Percentiles rank a stretch among this genome's conserved stretches.
phyloP scores from a whole-genome alignment of 2,888 invertebrate species.

The Dolichomitus sp. region DNA sequence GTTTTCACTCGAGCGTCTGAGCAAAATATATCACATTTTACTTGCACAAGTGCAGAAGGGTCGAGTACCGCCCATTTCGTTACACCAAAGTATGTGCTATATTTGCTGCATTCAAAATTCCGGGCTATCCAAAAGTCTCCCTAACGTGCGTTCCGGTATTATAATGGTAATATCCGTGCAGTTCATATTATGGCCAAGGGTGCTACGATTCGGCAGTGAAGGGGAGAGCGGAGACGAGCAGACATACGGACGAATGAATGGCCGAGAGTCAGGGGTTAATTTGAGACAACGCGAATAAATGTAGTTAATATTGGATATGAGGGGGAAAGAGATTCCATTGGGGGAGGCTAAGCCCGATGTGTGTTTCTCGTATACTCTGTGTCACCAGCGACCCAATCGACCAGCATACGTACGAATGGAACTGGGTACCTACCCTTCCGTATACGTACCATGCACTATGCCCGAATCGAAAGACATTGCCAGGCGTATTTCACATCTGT shows the following conservation, averaged over 20 bases:
- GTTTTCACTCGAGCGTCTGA: neutral
- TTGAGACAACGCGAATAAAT: conserved; percentile 85
- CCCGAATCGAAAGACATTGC: conserved; percentile 76
- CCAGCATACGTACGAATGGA: conserved; percentile 46
- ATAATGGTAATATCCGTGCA: conserved; percentile 78
- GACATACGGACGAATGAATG: conserved; percentile 71
- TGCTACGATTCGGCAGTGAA: conserved; percentile 47
- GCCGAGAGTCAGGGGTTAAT: conserved; percentile 82
- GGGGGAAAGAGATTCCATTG: conserved; percentile 64
- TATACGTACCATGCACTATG: conserved; percentile 61
- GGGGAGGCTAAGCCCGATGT: conserved; percentile 72
- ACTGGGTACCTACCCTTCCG: conserved; percentile 42
- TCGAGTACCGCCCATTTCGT: conserved; percentile 47
- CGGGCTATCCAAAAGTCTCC: conserved; percentile 33
- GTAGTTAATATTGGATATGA: conserved; percentile 85
- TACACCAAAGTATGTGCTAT: conserved; percentile 27
- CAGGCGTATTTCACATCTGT: conserved; percentile 79
- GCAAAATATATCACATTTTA: conserved; percentile 46
- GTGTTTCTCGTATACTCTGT: conserved; percentile 65
- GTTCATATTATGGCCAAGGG: conserved; percentile 76
- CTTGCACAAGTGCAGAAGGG: conserved; percentile 39
- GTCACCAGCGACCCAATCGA: conserved; percentile 73
- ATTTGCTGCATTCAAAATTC: conserved; percentile 24
- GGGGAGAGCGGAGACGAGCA: conserved; percentile 52
- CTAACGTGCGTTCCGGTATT: conserved; percentile 70